Evolutionary conservation across 2,888 invertebrate species (phyloP).

Genomic region (Litoditis marina): DNA sequence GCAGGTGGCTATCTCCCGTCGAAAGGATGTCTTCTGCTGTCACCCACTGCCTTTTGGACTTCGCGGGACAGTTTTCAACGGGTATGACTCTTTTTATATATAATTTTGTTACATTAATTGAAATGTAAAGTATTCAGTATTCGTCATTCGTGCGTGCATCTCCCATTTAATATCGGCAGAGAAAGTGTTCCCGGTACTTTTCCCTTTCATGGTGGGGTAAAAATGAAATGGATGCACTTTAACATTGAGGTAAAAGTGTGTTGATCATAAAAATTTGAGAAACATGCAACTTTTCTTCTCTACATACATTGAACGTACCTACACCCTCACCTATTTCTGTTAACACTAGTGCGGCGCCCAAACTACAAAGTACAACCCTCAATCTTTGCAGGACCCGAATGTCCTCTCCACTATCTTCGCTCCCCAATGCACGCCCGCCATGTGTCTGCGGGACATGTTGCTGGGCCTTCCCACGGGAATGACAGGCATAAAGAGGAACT

Average conservation of each 20-base stretch:
- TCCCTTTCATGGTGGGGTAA: no score
- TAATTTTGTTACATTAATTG: neutral
- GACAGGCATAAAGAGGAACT: constrained; percentile 51
- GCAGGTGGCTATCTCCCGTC: constrained; percentile 28
- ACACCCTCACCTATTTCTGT: neutral
- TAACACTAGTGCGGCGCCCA: neutral
- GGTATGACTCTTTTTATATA: constrained; percentile 2
- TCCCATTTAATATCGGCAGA: no score
- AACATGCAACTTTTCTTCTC: no score
- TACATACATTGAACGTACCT: no score
- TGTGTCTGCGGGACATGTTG: constrained; percentile 51
- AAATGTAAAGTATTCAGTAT: neutral
- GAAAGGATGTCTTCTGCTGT: constrained; percentile 43
- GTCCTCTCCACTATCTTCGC: constrained; percentile 46
- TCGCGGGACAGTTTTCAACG: constrained; percentile 28
- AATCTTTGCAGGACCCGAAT: constrained; percentile 33
- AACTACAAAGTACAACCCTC: neutral
- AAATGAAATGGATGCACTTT: no score
- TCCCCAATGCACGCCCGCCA: constrained; percentile 44
- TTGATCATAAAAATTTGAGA: no score
- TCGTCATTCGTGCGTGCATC: no score
- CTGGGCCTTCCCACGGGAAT: constrained; percentile 47
- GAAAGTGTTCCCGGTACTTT: no score
- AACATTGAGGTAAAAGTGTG: no score
- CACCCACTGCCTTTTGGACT: constrained; percentile 53